A percentile compares a stretch with the other conserved stretches of the same genome.
Conservation (phyloP, 2,797 vertebrate genomes). For the Takifugu rubripes region DNA sequence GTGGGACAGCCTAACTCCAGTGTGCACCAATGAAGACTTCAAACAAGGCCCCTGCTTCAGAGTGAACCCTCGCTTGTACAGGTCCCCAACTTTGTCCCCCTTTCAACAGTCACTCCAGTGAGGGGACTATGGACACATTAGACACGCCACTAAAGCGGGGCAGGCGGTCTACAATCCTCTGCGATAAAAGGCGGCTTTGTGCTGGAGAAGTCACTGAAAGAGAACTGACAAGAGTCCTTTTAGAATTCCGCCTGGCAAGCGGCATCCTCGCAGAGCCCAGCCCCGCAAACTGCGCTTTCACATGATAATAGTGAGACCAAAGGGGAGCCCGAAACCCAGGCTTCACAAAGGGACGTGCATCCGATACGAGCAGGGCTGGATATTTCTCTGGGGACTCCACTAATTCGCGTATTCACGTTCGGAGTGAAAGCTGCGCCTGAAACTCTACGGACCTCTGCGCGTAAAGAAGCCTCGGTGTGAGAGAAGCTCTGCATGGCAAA, state of each 20-base stretch:
- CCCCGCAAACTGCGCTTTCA: conserved; percentile 74
- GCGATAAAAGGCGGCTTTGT: conserved; percentile 80
- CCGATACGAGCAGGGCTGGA: conserved; percentile 28
- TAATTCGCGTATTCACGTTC: neutral
- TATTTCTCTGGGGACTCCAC: conserved; percentile 19
- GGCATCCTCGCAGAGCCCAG: conserved; percentile 62
- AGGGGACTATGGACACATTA: conserved; percentile 76
- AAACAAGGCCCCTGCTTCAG: conserved; percentile 60
- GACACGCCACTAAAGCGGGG: conserved; percentile 80
- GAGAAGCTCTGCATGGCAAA: conserved; percentile 23
- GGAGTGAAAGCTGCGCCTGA: conserved; percentile 39
- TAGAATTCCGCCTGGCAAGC: conserved; percentile 73
- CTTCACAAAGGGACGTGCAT: conserved; percentile 45
- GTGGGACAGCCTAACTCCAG: conserved; percentile 51
- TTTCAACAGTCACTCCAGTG: conserved; percentile 71
- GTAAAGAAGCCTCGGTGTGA: conserved; percentile 42
- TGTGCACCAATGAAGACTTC: conserved; percentile 72
- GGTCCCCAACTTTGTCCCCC: conserved; percentile 82
- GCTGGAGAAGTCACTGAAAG: conserved; percentile 80
- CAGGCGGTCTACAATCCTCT: conserved; percentile 75
- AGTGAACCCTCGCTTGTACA: conserved; percentile 79
- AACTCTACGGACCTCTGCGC: conserved; percentile 47
- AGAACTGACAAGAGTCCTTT: conserved; percentile 78
- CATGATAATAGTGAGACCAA: conserved; percentile 66
- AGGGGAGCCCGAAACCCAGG: conserved; percentile 41